Evolutionary conservation across 2,888 invertebrate species (phyloP).

Genomic region (Oasisia sp.): DNA sequence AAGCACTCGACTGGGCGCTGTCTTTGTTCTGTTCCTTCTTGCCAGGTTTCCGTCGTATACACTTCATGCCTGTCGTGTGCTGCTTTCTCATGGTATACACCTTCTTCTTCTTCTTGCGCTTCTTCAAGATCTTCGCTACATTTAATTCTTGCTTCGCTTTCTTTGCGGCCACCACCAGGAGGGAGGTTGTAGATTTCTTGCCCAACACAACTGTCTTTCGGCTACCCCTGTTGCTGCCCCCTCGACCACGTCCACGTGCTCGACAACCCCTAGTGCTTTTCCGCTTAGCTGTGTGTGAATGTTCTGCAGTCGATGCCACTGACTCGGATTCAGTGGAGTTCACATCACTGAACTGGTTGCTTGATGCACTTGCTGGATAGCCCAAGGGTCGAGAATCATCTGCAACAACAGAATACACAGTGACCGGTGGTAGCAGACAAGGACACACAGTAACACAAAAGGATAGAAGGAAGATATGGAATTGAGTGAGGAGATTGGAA

Average conservation of each 20-base stretch:
- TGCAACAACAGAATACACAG: not conserved
- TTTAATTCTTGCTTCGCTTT: not conserved
- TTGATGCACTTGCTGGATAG: not conserved
- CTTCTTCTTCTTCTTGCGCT: not conserved
- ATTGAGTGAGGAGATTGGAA: too few species aligned
- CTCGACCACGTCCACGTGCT: not conserved
- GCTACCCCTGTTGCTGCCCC: not conserved
- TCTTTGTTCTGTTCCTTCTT: too few species aligned
- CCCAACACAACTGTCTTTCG: not conserved
- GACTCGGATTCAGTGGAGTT: not conserved
- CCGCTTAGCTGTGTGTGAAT: not conserved
- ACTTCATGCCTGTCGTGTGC: not conserved
- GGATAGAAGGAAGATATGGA: too few species aligned
- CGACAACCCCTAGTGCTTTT: not conserved
- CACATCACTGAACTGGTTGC: not conserved
- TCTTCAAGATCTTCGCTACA: not conserved
- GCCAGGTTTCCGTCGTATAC: too few species aligned
- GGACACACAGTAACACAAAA: too few species aligned
- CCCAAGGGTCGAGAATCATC: not conserved
- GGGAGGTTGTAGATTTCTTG: not conserved
- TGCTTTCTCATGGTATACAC: not conserved
- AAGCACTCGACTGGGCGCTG: too few species aligned
- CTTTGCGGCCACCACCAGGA: not conserved
- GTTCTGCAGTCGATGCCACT: not conserved
- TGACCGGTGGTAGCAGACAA: too few species aligned